phyloP scores from a whole-genome alignment of 2,797 vertebrate species.

The Ctenochaetus hawaiiensis region DNA sequence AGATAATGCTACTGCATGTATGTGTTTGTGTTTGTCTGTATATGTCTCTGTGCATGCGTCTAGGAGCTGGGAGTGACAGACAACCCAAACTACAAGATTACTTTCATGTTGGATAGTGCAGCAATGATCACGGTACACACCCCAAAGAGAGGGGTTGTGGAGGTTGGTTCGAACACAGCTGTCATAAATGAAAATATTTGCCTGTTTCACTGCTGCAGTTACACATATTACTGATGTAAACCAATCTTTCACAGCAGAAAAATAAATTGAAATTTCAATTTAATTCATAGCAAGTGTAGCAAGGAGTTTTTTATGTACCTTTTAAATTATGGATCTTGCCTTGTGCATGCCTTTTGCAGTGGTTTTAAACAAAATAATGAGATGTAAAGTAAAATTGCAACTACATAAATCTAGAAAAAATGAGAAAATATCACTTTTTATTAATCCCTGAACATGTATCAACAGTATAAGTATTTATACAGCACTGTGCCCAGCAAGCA shows the following conservation, averaged over 20 bases:
- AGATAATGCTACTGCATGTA: background rate
- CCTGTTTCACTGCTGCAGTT: background rate
- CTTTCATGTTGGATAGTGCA: slow-evolving; percentile 98
- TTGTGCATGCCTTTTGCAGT: too few species aligned
- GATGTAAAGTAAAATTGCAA: too few species aligned
- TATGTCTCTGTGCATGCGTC: slow-evolving; percentile 4
- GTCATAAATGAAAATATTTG: background rate
- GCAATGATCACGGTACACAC: slow-evolving; percentile 99
- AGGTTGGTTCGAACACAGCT: slow-evolving; percentile 83
- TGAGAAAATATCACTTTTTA: too few species aligned
- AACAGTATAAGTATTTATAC: too few species aligned
- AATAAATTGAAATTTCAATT: background rate
- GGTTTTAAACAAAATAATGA: too few species aligned
- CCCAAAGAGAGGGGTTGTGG: slow-evolving; percentile 95
- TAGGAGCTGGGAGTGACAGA: slow-evolving; percentile 97
- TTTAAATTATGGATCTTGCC: too few species aligned
- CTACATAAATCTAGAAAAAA: too few species aligned
- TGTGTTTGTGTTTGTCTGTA: slow-evolving; percentile 38
- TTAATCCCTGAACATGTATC: too few species aligned
- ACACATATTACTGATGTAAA: background rate
- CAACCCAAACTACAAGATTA: slow-evolving; percentile 98
- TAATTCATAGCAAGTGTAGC: too few species aligned
- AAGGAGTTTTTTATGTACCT: background rate
- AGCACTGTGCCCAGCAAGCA: background rate
- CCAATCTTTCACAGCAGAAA: background rate